Conservation (phyloP, 2,113 vertebrate genomes). For the Eulemur rufifrons region DNA sequence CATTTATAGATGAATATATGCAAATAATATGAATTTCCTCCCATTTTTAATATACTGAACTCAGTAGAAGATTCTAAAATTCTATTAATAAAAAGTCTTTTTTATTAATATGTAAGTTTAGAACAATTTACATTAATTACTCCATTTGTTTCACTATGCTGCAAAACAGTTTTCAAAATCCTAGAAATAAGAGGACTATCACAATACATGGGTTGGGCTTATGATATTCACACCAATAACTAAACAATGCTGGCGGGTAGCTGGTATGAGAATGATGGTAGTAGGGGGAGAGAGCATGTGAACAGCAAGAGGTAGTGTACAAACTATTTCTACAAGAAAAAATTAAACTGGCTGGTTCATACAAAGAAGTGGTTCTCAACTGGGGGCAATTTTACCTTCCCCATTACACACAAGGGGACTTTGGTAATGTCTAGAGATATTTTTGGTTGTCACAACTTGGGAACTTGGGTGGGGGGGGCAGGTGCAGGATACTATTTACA, state of each 20-base stretch:
- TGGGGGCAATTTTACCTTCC: not conserved
- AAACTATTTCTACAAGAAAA: not conserved
- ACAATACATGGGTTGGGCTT: not conserved
- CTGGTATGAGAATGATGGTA: not conserved
- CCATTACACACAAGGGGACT: not conserved
- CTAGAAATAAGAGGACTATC: not conserved
- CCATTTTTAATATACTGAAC: constrained; percentile 45
- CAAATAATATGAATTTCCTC: not conserved
- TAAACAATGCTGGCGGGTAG: not conserved
- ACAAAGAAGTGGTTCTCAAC: not conserved
- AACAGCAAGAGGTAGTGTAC: not conserved
- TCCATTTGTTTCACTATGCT: constrained; percentile 31
- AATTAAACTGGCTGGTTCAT: not conserved
- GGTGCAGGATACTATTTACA: not conserved
- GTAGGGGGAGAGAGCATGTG: not conserved
- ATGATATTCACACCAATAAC: not conserved
- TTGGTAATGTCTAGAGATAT: not conserved
- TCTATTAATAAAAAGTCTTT: not conserved
- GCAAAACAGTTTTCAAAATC: constrained; percentile 42
- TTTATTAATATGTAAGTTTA: constrained; percentile 20
- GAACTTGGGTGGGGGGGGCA: no score
- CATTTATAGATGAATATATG: not conserved
- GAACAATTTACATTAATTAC: not conserved
- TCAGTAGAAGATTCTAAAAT: constrained; percentile 37
- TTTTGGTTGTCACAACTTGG: not conserved